Conservation (phyloP, 2,888 invertebrate genomes). For the Dyspetes luteomarginatus region DNA sequence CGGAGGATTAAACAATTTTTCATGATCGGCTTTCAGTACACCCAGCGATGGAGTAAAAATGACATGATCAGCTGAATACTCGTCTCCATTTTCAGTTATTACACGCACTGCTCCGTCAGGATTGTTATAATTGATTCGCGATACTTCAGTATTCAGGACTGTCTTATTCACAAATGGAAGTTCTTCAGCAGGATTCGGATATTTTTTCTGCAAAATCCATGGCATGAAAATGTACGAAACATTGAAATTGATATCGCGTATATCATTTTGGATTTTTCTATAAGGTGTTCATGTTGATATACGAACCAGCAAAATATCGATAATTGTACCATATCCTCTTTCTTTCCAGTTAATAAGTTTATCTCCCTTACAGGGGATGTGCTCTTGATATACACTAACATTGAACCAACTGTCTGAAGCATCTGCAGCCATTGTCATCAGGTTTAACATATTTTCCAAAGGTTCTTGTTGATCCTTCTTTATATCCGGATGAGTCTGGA, state of each 20-base stretch:
- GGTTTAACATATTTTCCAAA: slow-evolving; percentile 57
- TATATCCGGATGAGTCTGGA: slow-evolving; percentile 66
- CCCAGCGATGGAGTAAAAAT: slow-evolving; percentile 89
- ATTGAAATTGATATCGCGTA: too few species aligned
- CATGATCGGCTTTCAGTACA: slow-evolving; percentile 86
- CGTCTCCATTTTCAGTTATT: slow-evolving; percentile 83
- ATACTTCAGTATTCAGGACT: slow-evolving; percentile 69
- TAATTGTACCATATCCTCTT: slow-evolving; percentile 70
- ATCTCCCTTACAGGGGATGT: slow-evolving; percentile 65
- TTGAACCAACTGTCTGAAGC: slow-evolving; percentile 63
- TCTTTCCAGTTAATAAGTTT: slow-evolving; percentile 74
- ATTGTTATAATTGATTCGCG: slow-evolving; percentile 67
- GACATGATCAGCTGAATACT: slow-evolving; percentile 86
- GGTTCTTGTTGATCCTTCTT: slow-evolving; percentile 49
- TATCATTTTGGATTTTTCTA: too few species aligned
- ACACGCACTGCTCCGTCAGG: slow-evolving; percentile 64
- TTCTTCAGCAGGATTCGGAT: slow-evolving; percentile 75
- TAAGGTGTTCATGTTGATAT: neutral
- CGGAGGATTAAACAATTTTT: slow-evolving; percentile 85
- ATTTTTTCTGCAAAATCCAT: slow-evolving; percentile 73
- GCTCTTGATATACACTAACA: slow-evolving; percentile 37
- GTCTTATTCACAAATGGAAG: slow-evolving; percentile 75
- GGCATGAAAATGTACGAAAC: neutral
- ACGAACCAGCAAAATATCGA: slow-evolving; percentile 76
- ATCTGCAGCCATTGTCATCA: slow-evolving; percentile 45